Evolutionary conservation across 2,797 vertebrate species (phyloP).

Genomic region (Apodemus agrarius): DNA sequence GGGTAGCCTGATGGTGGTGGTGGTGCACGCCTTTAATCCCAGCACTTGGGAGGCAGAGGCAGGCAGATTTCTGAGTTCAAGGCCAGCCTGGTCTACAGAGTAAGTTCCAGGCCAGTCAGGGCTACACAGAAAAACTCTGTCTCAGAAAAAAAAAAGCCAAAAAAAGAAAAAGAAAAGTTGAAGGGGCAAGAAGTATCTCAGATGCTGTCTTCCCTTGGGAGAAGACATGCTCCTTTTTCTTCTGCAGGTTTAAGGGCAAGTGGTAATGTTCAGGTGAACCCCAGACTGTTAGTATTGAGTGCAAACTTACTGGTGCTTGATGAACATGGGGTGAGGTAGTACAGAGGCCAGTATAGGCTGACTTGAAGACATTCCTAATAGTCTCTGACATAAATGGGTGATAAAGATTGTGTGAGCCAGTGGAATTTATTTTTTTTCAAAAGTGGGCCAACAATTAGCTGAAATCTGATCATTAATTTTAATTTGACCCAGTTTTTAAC

Average conservation of each 20-base stretch:
- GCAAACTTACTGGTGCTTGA: neutral
- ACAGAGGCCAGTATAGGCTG: neutral
- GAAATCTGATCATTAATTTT: slow-evolving; percentile 12
- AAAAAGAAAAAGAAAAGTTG: no score
- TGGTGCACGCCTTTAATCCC: no score
- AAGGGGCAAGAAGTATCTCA: neutral
- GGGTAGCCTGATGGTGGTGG: no score
- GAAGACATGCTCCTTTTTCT: neutral
- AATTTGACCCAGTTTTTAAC: slow-evolving; percentile 26
- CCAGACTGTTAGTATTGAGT: no score
- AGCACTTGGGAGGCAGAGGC: no score
- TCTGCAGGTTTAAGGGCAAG: neutral
- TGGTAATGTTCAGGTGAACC: neutral
- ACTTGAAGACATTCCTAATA: neutral
- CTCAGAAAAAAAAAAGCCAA: no score
- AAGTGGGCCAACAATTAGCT: neutral
- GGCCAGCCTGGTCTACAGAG: no score
- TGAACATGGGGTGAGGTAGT: neutral
- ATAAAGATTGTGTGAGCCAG: neutral
- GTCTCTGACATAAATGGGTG: neutral
- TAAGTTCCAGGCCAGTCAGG: no score
- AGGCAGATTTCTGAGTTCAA: no score
- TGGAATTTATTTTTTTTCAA: neutral
- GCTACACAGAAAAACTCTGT: no score
- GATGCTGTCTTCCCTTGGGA: neutral